Percentiles rank a stretch among this genome's conserved stretches.
phyloP scores from a whole-genome alignment of 2,113 vertebrate genomes.

The Nycticorax nycticorax region DNA sequence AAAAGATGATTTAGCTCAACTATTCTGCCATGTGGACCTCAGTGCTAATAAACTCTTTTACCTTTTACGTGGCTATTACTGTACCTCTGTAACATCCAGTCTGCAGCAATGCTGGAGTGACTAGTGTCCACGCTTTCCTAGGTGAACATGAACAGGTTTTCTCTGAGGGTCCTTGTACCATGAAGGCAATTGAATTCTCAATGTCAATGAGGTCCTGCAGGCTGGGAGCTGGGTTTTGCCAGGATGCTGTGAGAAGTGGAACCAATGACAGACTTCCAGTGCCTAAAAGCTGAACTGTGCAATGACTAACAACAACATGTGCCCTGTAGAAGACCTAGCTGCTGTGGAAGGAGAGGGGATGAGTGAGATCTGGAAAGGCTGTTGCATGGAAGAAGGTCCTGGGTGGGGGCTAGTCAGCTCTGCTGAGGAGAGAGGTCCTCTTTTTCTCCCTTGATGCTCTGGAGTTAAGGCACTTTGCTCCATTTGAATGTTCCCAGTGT shows the following conservation, averaged over 20 bases:
- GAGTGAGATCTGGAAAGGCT: not conserved
- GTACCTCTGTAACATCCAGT: not conserved
- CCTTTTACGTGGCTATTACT: not conserved
- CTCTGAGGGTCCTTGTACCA: not conserved
- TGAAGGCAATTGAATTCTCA: not conserved
- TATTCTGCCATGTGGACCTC: not conserved
- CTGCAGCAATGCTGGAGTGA: not conserved
- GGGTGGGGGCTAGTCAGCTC: not conserved
- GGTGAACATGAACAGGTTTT: not conserved
- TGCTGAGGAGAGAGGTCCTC: not conserved
- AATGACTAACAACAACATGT: rapidly evolving
- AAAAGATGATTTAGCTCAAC: not conserved
- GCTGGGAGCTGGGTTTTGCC: not conserved
- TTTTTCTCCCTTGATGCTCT: not conserved
- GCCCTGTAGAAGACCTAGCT: not conserved
- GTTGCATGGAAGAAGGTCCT: not conserved
- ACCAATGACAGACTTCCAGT: not conserved
- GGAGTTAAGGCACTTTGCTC: not conserved
- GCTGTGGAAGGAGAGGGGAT: not conserved
- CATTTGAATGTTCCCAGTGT: not conserved
- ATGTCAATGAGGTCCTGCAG: not conserved
- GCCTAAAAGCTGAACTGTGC: not conserved
- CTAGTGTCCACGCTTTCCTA: not conserved
- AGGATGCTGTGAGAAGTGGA: not conserved
- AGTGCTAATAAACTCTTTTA: not conserved